These are phyloP conservation scores for Vombatus ursinus DNA, from an alignment of 2,113 vertebrate genomes.

Conservation along the genomic window DNA sequence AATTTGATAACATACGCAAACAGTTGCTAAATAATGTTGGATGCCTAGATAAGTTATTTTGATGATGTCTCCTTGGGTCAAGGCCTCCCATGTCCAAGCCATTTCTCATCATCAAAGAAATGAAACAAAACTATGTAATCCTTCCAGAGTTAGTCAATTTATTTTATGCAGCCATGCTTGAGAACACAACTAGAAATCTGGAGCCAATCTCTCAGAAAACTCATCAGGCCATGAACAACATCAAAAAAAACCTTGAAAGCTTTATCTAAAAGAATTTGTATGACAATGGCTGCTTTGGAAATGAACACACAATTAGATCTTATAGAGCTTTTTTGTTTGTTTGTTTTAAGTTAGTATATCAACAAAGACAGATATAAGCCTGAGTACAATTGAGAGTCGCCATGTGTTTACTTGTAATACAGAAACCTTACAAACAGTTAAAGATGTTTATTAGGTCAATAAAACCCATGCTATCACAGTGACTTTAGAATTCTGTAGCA, in stretches of 20 bases:
- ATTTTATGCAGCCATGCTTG: conserved; percentile 11
- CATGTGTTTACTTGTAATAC: background rate
- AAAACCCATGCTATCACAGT: background rate
- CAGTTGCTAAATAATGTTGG: conserved; percentile 31
- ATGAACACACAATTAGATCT: background rate
- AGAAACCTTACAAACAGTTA: background rate
- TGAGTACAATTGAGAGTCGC: background rate
- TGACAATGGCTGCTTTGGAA: background rate
- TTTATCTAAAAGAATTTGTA: conserved; percentile 14
- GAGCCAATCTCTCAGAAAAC: conserved; percentile 28
- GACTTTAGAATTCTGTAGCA: background rate
- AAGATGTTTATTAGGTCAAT: background rate
- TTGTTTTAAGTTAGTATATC: background rate
- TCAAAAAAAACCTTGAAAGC: conserved; percentile 31
- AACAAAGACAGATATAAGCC: background rate
- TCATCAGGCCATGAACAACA: conserved; percentile 13
- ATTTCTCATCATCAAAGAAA: conserved; percentile 23
- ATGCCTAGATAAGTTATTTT: background rate
- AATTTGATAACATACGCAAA: background rate
- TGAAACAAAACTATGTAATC: conserved; percentile 3
- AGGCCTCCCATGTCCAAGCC: background rate
- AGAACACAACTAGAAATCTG: conserved; percentile 33
- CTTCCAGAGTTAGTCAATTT: background rate
- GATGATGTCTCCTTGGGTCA: background rate
- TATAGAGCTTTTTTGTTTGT: background rate